A percentile compares a stretch with the other conserved stretches of the same genome.
These are phyloP conservation scores for Clamator glandarius DNA, from an alignment of 2,797 vertebrate genomes.

Conservation along the genomic window DNA sequence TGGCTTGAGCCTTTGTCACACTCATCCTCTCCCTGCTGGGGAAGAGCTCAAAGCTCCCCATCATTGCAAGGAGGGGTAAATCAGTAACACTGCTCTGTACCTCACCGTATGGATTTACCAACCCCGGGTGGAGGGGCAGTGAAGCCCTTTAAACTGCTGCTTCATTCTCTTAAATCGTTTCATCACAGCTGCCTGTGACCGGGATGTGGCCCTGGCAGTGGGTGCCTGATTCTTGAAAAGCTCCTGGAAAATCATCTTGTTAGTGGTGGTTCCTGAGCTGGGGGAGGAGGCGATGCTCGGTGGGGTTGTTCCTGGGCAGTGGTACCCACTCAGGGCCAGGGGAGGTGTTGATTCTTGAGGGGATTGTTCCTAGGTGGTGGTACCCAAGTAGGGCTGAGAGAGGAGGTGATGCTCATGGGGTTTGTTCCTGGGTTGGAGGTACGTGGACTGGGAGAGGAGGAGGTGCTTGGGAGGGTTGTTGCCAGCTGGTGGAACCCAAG, in stretches of 20 bases:
- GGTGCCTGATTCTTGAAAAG: not conserved
- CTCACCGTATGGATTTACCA: not conserved
- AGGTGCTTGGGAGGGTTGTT: too few relatives aligned
- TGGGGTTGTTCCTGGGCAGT: not conserved
- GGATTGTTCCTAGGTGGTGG: too few relatives aligned
- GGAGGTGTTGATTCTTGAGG: not conserved
- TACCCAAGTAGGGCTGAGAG: not conserved
- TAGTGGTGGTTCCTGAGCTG: not conserved
- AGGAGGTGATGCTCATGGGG: too few relatives aligned
- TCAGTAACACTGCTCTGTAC: too few relatives aligned
- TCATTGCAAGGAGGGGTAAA: not conserved
- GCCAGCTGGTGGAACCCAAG: not conserved
- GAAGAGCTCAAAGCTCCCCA: not conserved
- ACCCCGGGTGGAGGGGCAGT: not conserved
- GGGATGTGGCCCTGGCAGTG: not conserved
- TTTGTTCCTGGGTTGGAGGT: too few relatives aligned
- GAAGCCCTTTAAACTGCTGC: not conserved
- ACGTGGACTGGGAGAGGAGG: too few relatives aligned
- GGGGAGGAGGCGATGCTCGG: too few relatives aligned
- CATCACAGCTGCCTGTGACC: rapidly evolving
- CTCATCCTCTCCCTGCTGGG: not conserved
- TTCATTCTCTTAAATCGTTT: not conserved
- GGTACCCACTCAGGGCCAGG: not conserved
- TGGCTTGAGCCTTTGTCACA: not conserved
- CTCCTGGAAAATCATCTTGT: not conserved